Evolutionary conservation across 53 echinoderm and acorn worm species (phyloP), one percentile per base, ranked within the genome.

Genomic region (Luidia sarsii): DNA sequence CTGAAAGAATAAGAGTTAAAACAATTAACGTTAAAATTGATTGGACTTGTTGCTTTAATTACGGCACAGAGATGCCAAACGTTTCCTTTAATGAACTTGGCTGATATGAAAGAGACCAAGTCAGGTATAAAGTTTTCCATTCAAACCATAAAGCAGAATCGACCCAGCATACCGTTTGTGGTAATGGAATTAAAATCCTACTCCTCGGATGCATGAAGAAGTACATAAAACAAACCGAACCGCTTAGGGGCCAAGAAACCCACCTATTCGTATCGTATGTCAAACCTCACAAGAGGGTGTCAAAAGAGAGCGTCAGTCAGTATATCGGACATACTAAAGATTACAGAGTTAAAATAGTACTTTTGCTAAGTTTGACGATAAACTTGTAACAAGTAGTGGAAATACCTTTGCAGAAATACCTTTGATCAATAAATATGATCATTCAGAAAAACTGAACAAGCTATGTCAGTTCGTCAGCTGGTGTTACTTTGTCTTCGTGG

Each of bases 21-120:
- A 36, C 14, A 36, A 5, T 8, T 82, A 7, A 68, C 82, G 2
- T 37, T 54, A 8, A 82, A 82, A 46, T 39, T 69, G 4, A 15
- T 38, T 57, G 31, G 39, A 6, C 8, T 69, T 14, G 56, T 69
- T 57, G 39, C 57, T 22, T 39, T 82, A 28, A 32, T 69, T 22
- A 31, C 69, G 24, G 57, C 70, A 52, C 52, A 62, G n/a, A 67
- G 67, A 39, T 62, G 64, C 63, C 82, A 82, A 67, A 63, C 70
- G 10, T 32, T 85, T 27, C 64, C 59, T 21, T 23, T 68, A 18
- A 32, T 57, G 27, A 8, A 68, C 27, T 13, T 69, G n/a, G 28
- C 32, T 0, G 60, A 45, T 29, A 77, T 77, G 65, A 41, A 20
- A 41, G 24, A 8, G 22, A 39, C 54, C 22, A 23, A 53, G n/a